Base-by-base conservation (phyloP, 2,113 vertebrate genomes). In the Galeopterus variegatus region DNA sequence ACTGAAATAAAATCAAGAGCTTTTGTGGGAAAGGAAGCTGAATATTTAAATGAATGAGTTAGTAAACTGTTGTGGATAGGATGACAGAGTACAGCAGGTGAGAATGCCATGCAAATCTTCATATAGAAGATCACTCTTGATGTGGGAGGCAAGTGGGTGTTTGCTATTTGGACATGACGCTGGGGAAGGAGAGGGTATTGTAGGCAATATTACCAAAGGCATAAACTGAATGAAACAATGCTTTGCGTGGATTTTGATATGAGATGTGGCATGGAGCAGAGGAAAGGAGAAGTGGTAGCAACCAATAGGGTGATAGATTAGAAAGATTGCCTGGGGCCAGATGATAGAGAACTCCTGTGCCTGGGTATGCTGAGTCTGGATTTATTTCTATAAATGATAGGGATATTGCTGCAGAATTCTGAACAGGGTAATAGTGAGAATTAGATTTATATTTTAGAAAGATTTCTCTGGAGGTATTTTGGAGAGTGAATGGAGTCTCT, bases 381-480 rank as follows among this genome's bases (percentile, higher is more conserved):
- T 56, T 87, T 41, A 21, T 21, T 92, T 96, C 54, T 80, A 31
- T 86, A 41, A 90, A 73, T 45, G 3, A 72, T 3, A 85, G 7
- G 5, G 6, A 72, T 82, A 67, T 81, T 48, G 77, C 19, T 24
- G 18, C 81, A 41, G 14, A 13, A 41, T 48, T 92, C 26, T 72
- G 36, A 92, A 2, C 23, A 88, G 36, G 26, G 77, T 54, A 48
- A 86, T 8, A 14, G 36, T 67, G 54, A 85, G 50, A 81, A 67
- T 48, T 83, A 31, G 6, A 48, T 67, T 67, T 72, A 36, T 18
- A 60, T 41, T 88, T 93, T 81, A 58, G 33, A 58, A 85, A 85
- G 48, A 50, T 89, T 60, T 75, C n/a, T 60, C 48, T 56, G 6
- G 50, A 89, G 56, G 18, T 70, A 60, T 92, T 95, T 81, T 97